phyloP scores from a whole-genome alignment of 2,888 invertebrate species.

The Cephus spinipes region DNA sequence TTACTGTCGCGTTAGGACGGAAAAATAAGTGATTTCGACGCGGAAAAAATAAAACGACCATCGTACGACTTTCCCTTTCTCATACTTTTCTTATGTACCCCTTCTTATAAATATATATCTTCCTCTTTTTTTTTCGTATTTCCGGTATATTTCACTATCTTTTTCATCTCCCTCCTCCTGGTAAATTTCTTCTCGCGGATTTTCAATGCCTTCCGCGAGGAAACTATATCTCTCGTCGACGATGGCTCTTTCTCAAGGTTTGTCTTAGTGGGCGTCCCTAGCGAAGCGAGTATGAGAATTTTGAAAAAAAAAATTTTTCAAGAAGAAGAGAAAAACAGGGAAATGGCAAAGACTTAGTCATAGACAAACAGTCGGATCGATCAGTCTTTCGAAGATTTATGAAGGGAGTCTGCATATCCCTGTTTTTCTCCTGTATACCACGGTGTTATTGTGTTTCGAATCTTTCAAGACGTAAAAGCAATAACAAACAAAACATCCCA shows the following conservation, averaged over 20 bases:
- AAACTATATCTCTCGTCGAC: neutral
- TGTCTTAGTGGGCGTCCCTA: neutral
- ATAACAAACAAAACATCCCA: neutral
- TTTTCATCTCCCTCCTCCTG: neutral
- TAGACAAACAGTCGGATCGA: slow-evolving; percentile 3
- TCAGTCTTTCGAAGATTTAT: neutral
- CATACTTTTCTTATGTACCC: neutral
- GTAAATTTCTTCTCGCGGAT: slow-evolving; percentile 10
- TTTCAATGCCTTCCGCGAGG: neutral
- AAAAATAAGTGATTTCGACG: slow-evolving; percentile 19
- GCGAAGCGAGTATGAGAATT: neutral
- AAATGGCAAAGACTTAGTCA: neutral
- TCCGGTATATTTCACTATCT: neutral
- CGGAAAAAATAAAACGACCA: neutral
- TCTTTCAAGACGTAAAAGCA: neutral
- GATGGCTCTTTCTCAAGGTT: neutral
- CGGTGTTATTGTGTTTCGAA: neutral
- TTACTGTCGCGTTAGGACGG: slow-evolving; percentile 14
- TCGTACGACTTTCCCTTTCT: neutral
- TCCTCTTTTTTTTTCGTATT: neutral
- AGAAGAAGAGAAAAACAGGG: neutral
- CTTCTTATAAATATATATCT: neutral
- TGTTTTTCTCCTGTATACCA: neutral
- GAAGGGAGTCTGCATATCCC: neutral
- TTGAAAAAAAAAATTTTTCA: neutral